Conservation (phyloP, 1,140 invertebrate genomes). For the Eulimnadia texana region DNA sequence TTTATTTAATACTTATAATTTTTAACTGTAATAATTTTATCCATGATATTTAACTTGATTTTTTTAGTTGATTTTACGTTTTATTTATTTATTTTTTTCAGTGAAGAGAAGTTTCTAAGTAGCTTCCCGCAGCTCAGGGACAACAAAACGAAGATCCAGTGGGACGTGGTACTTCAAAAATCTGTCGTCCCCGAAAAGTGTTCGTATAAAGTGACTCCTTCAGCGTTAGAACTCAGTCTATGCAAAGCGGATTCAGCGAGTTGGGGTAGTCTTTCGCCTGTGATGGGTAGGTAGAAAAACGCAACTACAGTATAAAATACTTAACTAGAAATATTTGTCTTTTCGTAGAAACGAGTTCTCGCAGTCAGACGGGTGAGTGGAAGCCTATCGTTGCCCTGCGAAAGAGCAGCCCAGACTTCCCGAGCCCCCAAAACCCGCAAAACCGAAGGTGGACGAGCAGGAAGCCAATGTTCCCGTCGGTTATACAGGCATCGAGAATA, state of each 20-base stretch:
- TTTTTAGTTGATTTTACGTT: no score
- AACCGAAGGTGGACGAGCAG: not conserved
- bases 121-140: not conserved
- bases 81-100: no score
- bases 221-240: not conserved
- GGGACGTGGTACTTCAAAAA: not conserved
- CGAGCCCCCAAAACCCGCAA: not conserved
- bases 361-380: not conserved
- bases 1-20: no score
- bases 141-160: not conserved
- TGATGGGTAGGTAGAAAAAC: not conserved
- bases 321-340: no score
- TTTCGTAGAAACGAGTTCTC: no score
- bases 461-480: conserved; percentile 20
- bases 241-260: not conserved
- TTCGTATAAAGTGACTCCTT: not conserved
- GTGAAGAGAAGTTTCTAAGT: not conserved
- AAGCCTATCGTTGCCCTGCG: not conserved
- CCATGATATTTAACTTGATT: no score
- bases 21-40: no score
- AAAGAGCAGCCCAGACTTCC: not conserved
- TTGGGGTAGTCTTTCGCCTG: not conserved
- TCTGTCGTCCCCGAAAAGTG: not conserved
- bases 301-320: no score
- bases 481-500: conserved; percentile 39